Conservation (phyloP, 2,113 vertebrate genomes). For the Tachycineta bicolor region DNA sequence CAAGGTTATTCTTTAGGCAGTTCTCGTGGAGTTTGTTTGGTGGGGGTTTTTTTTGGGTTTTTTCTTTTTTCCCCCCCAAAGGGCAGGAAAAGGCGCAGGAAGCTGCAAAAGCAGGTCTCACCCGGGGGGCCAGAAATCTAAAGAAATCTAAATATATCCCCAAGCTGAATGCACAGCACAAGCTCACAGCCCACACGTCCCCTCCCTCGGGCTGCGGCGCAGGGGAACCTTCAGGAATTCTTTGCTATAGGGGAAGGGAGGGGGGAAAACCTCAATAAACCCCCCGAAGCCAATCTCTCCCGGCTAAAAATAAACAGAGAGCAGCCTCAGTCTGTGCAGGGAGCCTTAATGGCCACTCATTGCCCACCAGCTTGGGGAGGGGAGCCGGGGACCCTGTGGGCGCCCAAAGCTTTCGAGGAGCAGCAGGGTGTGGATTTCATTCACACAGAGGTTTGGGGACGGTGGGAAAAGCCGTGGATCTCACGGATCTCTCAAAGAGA, state of each 20-base stretch:
- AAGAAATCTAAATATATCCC: slow-evolving; percentile 64
- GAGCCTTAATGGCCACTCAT: background rate
- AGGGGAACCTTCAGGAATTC: slow-evolving; percentile 38
- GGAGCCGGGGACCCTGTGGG: background rate
- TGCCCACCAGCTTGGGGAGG: background rate
- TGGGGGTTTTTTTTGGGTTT: too few species aligned
- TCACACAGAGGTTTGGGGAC: background rate
- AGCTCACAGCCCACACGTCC: slow-evolving; percentile 49
- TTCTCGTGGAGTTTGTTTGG: background rate
- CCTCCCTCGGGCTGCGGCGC: background rate
- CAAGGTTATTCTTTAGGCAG: background rate
- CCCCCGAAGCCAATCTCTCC: background rate
- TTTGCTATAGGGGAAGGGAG: background rate
- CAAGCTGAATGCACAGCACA: slow-evolving; percentile 50
- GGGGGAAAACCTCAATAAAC: background rate
- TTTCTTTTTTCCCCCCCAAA: background rate
- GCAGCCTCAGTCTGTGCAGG: background rate
- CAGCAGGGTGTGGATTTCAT: background rate
- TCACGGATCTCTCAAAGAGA: background rate
- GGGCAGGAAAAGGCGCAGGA: background rate
- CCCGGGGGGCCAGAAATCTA: slow-evolving; percentile 22
- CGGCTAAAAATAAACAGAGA: slow-evolving; percentile 21
- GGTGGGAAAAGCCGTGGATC: background rate
- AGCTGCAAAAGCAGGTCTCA: slow-evolving; percentile 51
- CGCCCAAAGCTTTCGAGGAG: background rate